Conservation (phyloP, 2,113 vertebrate species). For the Mus pahari region DNA sequence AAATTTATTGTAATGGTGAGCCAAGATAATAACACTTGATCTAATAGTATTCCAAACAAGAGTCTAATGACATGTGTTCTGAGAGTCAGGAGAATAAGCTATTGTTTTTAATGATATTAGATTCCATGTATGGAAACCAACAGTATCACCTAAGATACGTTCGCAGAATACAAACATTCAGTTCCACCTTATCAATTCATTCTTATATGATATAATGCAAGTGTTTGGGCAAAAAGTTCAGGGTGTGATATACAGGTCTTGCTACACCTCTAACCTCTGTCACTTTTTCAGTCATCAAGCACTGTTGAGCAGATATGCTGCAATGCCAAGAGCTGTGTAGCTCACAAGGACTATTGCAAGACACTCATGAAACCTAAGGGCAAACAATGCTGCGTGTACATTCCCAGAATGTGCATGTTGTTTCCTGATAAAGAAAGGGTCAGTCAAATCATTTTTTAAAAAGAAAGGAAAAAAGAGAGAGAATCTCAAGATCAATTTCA, state of each 20-base stretch:
- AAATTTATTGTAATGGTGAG: background rate
- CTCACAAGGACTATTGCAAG: background rate
- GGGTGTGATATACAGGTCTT: background rate
- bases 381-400: background rate
- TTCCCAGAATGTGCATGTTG: background rate
- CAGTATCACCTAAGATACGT: background rate
- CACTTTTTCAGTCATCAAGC: background rate
- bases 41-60: conserved; percentile 23
- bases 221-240: background rate
- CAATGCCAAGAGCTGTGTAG: background rate
- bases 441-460: background rate
- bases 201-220: background rate
- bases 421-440: background rate
- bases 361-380: background rate
- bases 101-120: background rate
- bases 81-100: background rate
- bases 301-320: background rate
- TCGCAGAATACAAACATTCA: background rate
- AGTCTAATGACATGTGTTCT: background rate
- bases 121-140: background rate
- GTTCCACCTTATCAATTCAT: background rate
- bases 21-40: conserved; percentile 38
- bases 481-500: background rate
- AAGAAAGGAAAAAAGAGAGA: background rate
- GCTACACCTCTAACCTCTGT: background rate